Evolutionary conservation across 2,113 vertebrate genomes (phyloP), one percentile per base, ranked within the genome.

Genomic region (Oreochromis spilurus): DNA sequence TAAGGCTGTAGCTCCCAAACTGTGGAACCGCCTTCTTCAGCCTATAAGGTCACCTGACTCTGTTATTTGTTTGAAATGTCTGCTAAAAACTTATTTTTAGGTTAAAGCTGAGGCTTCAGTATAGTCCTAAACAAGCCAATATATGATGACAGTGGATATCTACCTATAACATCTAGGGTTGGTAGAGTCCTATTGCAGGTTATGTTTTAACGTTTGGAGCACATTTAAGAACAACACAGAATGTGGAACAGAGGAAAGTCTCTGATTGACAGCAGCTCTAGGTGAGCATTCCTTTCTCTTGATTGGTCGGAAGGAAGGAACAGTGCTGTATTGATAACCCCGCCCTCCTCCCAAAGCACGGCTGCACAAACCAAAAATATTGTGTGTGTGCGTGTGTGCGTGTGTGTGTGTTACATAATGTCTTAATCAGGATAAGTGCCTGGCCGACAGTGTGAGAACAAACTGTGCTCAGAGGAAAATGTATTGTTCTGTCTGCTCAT

Each of bases 291-390:
- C 91, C 87, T 85, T 9, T 57, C 4, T 31, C 89, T n/a, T 94
- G 92, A 94, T 95, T 95, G 86, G 94, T 24, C 50, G 72, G 92
- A 92, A 94, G 87, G 91, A 93, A 91, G 87, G 89, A 93, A 89
- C 17, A 34, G 43, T 45, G 17, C 21, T 75, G 50, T 57, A 70
- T 62, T 60, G 60, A 86, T 89, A 82, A 82, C 70, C 86, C 85
- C 84, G 1, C 86, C 90, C 81, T 57, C 65, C 62, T 45, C 36
- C n/a, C 79, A 78, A 88, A 86, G 87, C 88, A 90, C 0, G 7
- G 70, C 57, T 7, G 3, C 65, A 81, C 70, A 55, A 21, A 83
- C 12, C 21, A 62, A 40, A 21, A 86, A 57, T 26, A 26, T 26
- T 26, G 7, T 29, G 4, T 3, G 53, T 2, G n/a, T 24, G 21